Evolutionary conservation across 2,888 invertebrate genomes (phyloP).

Genomic region (Drosophila nr. medialis): DNA sequence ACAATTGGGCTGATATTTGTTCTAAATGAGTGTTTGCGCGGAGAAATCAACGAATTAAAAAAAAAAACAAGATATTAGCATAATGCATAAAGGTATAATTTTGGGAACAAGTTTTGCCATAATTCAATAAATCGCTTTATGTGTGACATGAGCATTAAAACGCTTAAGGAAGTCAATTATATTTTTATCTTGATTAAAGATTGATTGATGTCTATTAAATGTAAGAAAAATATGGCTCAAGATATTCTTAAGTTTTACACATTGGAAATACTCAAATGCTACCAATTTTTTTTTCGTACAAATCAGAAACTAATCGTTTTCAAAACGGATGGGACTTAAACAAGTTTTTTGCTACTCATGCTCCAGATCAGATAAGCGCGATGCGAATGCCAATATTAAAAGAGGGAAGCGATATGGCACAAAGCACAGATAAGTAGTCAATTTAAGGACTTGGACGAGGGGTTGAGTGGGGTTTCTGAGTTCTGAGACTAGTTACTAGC

Average conservation of each 20-base stretch:
- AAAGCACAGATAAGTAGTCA: conserved; percentile 7
- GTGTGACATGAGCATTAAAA: neutral
- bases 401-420: conserved; percentile 20
- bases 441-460: conserved; percentile 8
- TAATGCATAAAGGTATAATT: neutral
- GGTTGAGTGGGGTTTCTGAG: neutral
- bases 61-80: neutral
- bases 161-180: neutral
- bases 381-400: conserved; percentile 42
- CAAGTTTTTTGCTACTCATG: conserved; percentile 4
- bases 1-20: neutral
- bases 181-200: neutral
- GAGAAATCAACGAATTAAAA: neutral
- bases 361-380: conserved; percentile 30
- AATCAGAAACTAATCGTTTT: conserved; percentile 4
- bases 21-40: neutral
- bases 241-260: neutral
- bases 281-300: neutral
- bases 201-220: neutral
- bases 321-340: conserved; percentile 6
- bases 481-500: conserved; percentile 1
- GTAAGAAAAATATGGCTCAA: neutral
- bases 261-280: neutral
- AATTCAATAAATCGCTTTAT: neutral
- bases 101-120: neutral